phyloP scores from a whole-genome alignment of 1,140 invertebrate species.

The Metopolophium dirhodum region DNA sequence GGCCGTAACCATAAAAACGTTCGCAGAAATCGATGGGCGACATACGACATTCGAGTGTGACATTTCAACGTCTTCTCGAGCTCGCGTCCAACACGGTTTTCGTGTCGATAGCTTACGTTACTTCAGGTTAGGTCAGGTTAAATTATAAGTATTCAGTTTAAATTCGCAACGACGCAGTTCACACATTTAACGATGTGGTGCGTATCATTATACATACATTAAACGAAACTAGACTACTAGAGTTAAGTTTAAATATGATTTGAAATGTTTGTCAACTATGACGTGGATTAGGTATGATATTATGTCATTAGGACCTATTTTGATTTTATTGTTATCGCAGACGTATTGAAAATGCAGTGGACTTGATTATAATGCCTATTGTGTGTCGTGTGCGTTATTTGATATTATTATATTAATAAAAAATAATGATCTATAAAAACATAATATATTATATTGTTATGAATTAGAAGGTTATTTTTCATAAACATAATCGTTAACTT shows the following conservation, averaged over 20 bases:
- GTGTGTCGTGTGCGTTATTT: not conserved
- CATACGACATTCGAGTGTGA: not conserved
- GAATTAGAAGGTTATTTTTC: not conserved
- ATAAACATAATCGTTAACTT: not conserved
- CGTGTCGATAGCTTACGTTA: not conserved
- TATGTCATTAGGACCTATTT: not conserved
- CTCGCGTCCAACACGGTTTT: not conserved
- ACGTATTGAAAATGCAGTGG: not conserved
- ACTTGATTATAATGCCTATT: not conserved
- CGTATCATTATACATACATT: not conserved
- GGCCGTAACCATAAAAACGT: slow-evolving; percentile 12
- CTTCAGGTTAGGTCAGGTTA: not conserved
- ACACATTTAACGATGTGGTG: too few species aligned
- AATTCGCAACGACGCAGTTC: not conserved
- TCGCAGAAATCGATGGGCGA: not conserved
- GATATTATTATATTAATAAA: not conserved
- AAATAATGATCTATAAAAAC: slow-evolving; percentile 14
- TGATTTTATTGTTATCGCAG: not conserved
- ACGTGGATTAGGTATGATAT: not conserved
- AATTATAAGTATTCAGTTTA: not conserved
- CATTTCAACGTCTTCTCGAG: not conserved
- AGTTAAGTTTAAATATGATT: not conserved
- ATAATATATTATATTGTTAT: not conserved
- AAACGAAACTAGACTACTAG: not conserved
- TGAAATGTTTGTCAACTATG: not conserved